These are phyloP conservation scores for Orthonychiurus folsomi DNA, from an alignment of 2,888 invertebrate genomes.

Conservation along the genomic window DNA sequence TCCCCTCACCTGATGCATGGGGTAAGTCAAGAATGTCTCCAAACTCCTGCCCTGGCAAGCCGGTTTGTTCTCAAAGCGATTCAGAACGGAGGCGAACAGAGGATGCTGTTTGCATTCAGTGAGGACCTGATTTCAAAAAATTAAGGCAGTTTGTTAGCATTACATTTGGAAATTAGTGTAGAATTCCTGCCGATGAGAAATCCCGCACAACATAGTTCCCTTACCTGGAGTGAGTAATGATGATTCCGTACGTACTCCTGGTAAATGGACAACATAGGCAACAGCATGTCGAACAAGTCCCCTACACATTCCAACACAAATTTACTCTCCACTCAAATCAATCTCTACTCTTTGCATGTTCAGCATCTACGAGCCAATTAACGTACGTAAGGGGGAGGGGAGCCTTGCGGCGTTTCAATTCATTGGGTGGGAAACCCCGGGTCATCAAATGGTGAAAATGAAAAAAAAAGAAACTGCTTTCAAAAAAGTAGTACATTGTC, in stretches of 20 bases:
- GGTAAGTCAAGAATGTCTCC: conserved; percentile 83
- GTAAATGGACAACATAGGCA: conserved; percentile 89
- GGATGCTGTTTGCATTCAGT: conserved; percentile 81
- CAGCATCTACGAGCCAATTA: too few species aligned
- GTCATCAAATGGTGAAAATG: neutral
- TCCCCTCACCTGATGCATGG: conserved; percentile 78
- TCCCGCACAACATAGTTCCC: too few species aligned
- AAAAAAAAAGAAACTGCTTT: neutral
- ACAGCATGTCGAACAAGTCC: conserved; percentile 86
- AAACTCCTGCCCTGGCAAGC: conserved; percentile 74
- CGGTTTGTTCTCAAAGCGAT: conserved; percentile 73
- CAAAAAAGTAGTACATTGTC: too few species aligned
- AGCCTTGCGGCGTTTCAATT: conserved; percentile 6
- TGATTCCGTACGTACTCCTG: conserved; percentile 91
- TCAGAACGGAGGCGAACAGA: conserved; percentile 66
- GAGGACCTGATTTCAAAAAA: conserved; percentile 49
- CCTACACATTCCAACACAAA: conserved; percentile 49
- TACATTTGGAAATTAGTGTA: neutral
- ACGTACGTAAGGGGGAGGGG: conserved; percentile 1
- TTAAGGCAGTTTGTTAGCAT: too few species aligned
- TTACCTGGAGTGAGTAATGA: conserved; percentile 74
- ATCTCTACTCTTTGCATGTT: neutral
- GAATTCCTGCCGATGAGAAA: too few species aligned
- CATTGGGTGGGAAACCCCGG: neutral
- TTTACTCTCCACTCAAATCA: too few species aligned